Evolutionary conservation across 2,113 vertebrate genomes (phyloP), one percentile per base, ranked within the genome.

Genomic region (Diadophis punctatus): DNA sequence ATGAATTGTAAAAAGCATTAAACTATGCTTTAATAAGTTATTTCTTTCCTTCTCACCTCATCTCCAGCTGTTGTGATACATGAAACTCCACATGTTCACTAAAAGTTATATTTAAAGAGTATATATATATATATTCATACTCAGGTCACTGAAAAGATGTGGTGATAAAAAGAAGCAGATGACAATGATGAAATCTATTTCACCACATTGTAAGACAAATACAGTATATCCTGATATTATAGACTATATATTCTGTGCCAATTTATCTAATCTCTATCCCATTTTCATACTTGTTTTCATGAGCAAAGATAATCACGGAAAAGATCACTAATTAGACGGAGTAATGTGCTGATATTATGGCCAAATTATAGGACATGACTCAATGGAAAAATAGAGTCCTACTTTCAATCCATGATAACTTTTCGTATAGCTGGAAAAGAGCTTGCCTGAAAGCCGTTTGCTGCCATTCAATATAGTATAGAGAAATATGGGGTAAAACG

Each of bases 21-120:
- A 95, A 93, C 95, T 88, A 91, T 86, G 39, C 84, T 74, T 90
- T 93, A 94, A 92, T 95, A 90, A 84, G 55, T 91, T 90, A 23
- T 85, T 55, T 68, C 30, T 80, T 11, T 88, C 56, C 86, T 7
- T 22, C 5, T 0, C 1, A 27, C 3, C n/a, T 90, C 88, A 39
- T 51, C 23, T 43, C 52, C 84, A 22, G 2, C 14, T 90, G n/a
- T 5, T 2, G 90, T 48, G 6, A 20, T 0, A 48, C 34, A 20
- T 89, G 27, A 0, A 20, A 0, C 18, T 49, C 85, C 60, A 34
- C 20, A 12, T 48, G 60, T 49, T 88, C 89, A 58, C 18, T 39
- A 52, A 58, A 68, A 27, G 27, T 68, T 63, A 63, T 34, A 51
- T 68, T 87, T 53, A 80, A 43, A 90, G 63, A 34, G 22, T 46